Evolutionary conservation across 2,797 vertebrate genomes (phyloP), one percentile per base, ranked within the genome.

Genomic region (Odontamblyopus lacepedii): DNA sequence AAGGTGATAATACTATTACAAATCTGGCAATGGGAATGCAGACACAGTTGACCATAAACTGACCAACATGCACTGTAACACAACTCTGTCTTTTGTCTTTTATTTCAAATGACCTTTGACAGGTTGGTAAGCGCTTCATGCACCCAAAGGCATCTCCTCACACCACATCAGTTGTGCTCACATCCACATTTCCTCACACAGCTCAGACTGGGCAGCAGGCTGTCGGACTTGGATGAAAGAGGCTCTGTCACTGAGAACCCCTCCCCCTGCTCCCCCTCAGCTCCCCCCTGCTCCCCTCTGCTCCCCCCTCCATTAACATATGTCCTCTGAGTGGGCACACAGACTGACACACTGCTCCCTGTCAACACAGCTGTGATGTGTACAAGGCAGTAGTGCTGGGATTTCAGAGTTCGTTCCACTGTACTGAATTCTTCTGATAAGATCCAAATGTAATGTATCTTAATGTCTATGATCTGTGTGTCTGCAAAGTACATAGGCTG

Each of bases 211-310:
- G 79, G 81, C 87, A 87, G 85, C 81, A 85, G 71, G 77, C 83
- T 79, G 82, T 78, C 78, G 78, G 76, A 74, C 71, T 70, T 74
- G 48, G 84, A 86, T 92, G 82, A 90, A 92, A 89, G 85, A 80
- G 74, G 78, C 77, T 79, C 86, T 84, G 82, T 90, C 69, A 79
- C 73, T 74, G 72, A 19, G 61, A 78, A 72, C 78, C 57, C 80
- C 71, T 71, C 70, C 71, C 73, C 70, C 11, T 48, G 3, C 44
- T 48, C 13, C 13, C 44, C 44, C 13, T 15, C 35, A 13, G 41
- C 41, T 44, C 41, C 44, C 44, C 44, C 0, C 12, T 15, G 2
- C 35, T 38, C 35, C 35, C 73, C 16, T 18, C 79, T 80, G 75
- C 85, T 79, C 76, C 64, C 67, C 67, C 77, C 18, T 6, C 63